A percentile compares a stretch with the other conserved stretches of the same genome.
Evolutionary conservation across 2,113 vertebrate genomes (phyloP).

Genomic region (Australoheros scitulus): DNA sequence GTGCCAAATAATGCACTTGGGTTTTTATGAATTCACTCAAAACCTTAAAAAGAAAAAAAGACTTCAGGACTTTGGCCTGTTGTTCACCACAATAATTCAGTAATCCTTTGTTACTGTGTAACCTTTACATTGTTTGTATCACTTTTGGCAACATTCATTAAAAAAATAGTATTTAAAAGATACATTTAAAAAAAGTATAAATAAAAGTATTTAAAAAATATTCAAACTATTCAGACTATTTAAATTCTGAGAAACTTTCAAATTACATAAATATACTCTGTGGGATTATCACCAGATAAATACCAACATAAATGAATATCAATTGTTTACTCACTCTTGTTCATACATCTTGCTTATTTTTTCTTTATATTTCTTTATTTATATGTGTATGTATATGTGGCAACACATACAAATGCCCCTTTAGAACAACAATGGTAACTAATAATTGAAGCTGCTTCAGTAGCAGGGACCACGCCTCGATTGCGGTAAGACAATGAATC

Average conservation of each 20-base stretch:
- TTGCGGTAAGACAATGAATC: background rate
- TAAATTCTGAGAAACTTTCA: background rate
- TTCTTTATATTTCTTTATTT: background rate
- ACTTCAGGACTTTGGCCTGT: background rate
- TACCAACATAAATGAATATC: background rate
- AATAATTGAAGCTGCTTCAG: background rate
- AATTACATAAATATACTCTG: background rate
- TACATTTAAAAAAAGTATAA: background rate
- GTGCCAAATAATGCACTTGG: conserved; percentile 29
- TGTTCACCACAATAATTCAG: conserved; percentile 4
- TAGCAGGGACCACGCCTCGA: background rate
- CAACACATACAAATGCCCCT: background rate
- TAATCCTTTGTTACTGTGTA: conserved; percentile 3
- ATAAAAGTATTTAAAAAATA: background rate
- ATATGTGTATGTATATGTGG: no score
- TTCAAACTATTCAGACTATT: background rate
- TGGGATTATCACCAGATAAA: background rate
- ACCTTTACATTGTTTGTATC: background rate
- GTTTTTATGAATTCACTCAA: conserved; percentile 37
- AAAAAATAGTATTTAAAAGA: background rate
- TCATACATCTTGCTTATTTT: no score
- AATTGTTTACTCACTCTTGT: background rate
- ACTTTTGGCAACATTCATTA: background rate
- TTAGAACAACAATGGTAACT: background rate
- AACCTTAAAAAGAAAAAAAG: background rate